These are phyloP conservation scores for Calliopum simillimum DNA, from an alignment of 2,888 invertebrate species.

Conservation along the genomic window DNA sequence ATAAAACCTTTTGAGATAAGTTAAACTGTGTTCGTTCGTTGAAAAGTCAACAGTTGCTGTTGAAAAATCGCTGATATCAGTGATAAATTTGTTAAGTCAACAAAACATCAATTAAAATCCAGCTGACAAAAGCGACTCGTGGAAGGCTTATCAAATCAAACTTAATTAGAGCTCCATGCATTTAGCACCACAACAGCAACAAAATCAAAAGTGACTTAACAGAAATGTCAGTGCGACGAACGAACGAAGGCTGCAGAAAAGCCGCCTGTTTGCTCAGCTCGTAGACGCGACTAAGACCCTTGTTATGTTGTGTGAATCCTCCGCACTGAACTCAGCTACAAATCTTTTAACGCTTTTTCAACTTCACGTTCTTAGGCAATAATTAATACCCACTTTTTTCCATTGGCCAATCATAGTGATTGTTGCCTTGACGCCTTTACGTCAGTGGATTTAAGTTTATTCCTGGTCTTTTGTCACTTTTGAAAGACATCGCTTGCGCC, in stretches of 20 bases:
- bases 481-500: background rate
- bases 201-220: slow-evolving; percentile 6
- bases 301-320: background rate
- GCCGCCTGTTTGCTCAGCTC: background rate
- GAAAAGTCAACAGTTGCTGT: background rate
- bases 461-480: background rate
- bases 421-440: slow-evolving; percentile 14
- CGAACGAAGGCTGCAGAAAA: background rate
- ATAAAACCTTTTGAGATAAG: slow-evolving; percentile 8
- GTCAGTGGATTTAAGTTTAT: background rate
- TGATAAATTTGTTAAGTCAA: slow-evolving; percentile 38
- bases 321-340: background rate
- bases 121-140: slow-evolving; percentile 39
- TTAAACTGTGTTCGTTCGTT: slow-evolving; percentile 6
- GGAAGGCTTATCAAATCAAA: slow-evolving; percentile 14
- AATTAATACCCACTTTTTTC: background rate
- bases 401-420: background rate
- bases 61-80: background rate
- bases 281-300: no score
- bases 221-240: background rate
- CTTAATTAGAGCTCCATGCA: background rate
- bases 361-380: background rate
- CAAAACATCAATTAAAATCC: slow-evolving; percentile 48
- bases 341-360: background rate
- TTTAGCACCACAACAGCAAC: background rate